Evolutionary conservation across 2,888 invertebrate genomes (phyloP).

Genomic region (Drosophila prostipennis): DNA sequence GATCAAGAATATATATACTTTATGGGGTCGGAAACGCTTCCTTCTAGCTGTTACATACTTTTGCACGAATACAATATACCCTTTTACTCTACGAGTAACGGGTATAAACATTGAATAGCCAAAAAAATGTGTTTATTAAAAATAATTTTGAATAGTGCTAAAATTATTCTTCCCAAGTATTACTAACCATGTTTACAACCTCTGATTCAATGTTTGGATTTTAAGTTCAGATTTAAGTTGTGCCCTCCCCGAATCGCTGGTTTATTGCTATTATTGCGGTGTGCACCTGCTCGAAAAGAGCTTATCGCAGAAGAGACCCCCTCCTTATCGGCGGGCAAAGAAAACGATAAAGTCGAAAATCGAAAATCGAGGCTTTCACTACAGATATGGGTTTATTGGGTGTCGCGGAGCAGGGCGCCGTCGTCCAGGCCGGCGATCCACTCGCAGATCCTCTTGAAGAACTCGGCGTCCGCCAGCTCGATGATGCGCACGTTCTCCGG

Average conservation of each 20-base stretch:
- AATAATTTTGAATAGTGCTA: no score
- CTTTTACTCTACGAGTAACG: no score
- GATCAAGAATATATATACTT: no score
- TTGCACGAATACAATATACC: no score
- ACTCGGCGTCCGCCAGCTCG: constrained; percentile 84
- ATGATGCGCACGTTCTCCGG: constrained; percentile 81
- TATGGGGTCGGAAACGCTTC: no score
- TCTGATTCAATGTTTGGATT: background rate
- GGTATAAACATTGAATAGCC: no score
- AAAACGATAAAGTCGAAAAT: constrained; percentile 1
- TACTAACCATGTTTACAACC: background rate
- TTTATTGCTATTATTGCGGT: background rate
- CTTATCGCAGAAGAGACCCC: background rate
- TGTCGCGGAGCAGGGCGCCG: background rate
- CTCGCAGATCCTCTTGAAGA: constrained; percentile 85
- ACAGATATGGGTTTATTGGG: constrained; percentile 15
- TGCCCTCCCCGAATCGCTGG: background rate
- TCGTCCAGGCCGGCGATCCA: constrained; percentile 82
- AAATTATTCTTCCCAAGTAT: no score
- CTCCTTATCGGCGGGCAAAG: background rate
- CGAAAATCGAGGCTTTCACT: constrained; percentile 8
- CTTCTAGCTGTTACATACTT: no score
- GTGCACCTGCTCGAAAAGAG: background rate
- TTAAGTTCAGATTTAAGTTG: background rate
- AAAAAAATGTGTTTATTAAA: no score